phyloP scores from a whole-genome alignment of 2,888 invertebrate species.

The Ectemnius lituratus region DNA sequence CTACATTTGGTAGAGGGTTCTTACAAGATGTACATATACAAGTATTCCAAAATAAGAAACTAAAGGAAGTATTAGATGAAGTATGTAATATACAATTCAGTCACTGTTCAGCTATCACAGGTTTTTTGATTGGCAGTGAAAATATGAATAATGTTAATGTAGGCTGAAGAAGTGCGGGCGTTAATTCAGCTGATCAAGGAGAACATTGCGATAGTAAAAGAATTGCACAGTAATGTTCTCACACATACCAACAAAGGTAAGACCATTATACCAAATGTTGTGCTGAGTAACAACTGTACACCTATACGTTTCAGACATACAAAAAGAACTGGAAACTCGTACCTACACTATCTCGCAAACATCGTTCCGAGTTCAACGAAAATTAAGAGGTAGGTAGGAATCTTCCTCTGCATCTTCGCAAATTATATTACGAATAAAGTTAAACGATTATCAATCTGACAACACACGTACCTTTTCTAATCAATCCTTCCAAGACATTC shows the following conservation, averaged over 20 bases:
- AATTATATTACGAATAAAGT: slow-evolving; percentile 13
- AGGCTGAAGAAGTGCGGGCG: slow-evolving; percentile 75
- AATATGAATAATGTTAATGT: slow-evolving; percentile 32
- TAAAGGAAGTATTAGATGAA: slow-evolving; percentile 70
- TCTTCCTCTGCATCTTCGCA: slow-evolving; percentile 12
- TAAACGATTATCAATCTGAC: slow-evolving; percentile 17
- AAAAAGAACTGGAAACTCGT: slow-evolving; percentile 82
- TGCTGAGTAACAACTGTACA: slow-evolving; percentile 13
- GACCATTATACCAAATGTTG: slow-evolving; percentile 29
- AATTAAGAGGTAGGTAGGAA: slow-evolving; percentile 78
- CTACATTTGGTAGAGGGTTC: slow-evolving; percentile 66
- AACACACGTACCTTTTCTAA: background rate
- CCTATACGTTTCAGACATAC: slow-evolving; percentile 79
- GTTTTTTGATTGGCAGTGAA: slow-evolving; percentile 35
- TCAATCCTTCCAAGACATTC: too few species aligned
- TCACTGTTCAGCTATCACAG: slow-evolving; percentile 37
- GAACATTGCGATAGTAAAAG: slow-evolving; percentile 73
- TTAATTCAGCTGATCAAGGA: slow-evolving; percentile 72
- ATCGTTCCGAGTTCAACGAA: slow-evolving; percentile 80
- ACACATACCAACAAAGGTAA: slow-evolving; percentile 74
- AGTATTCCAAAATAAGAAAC: slow-evolving; percentile 67
- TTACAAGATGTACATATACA: slow-evolving; percentile 70
- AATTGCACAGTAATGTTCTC: slow-evolving; percentile 78
- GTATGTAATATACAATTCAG: slow-evolving; percentile 64
- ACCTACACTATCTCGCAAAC: slow-evolving; percentile 80